Base-by-base conservation (phyloP, 2,797 vertebrate species). In the Lacerta agilis region DNA sequence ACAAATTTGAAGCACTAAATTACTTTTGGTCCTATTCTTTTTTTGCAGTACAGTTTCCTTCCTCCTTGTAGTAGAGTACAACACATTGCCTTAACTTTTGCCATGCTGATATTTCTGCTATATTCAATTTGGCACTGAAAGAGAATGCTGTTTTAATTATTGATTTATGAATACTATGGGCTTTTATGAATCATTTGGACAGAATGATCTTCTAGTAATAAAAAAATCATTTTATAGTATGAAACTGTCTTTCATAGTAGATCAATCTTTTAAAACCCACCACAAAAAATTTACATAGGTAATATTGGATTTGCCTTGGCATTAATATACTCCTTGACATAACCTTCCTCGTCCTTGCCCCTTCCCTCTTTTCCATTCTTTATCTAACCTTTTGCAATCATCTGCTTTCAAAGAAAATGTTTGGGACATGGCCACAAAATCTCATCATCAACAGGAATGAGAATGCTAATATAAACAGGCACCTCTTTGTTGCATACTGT, bases 141-240 rank as follows among this genome's bases (percentile, higher is more conserved):
- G 75, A 81, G 89, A 88, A 25, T 58, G 77, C n/a, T 71, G 33
- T 41, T 71, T 83, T 0, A 0, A 58, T 91, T 94, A 86, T 93
- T 91, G 90, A 89, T 88, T 91, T 85, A 92, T 92, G 41, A 86
- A 79, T 89, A 36, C 33, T 73, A 69, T 76, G 41, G 61, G 76
- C 8, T 90, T 77, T 85, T 84, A 88, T 81, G 82, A 92, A 90
- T 73, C 81, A 79, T 72, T 83, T 93, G 75, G 84, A 87, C 0
- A 89, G 58, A 91, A 93, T 64, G 86, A 95, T 93, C 78, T 93
- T 90, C 90, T 41, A 36, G 23, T 80, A n/a, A 90, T 66, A 73
- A 80, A 87, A 87, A 87, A 43, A 23, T 85, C 78, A 85, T 81
- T 80, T 88, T 0, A 79, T 55, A 38, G 33, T 69, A 82, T 67